These are phyloP conservation scores for Luehdorfia chinensis DNA, from an alignment of 1,140 invertebrate species.

Conservation along the genomic window DNA sequence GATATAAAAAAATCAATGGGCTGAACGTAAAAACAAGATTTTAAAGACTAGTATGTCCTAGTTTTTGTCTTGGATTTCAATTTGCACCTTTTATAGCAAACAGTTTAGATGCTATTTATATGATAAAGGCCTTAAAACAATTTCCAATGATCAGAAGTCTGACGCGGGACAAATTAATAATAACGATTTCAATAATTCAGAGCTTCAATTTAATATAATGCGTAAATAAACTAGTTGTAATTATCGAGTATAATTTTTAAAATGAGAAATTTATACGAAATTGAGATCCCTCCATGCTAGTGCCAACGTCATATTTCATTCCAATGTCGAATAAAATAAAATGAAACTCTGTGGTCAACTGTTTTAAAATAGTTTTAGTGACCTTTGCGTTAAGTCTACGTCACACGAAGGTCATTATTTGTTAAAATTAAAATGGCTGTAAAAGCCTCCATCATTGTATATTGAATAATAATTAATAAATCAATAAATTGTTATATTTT, in stretches of 20 bases:
- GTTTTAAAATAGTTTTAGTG: background rate
- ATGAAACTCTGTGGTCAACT: background rate
- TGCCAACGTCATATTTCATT: constrained; percentile 62
- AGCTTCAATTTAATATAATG: constrained; percentile 41
- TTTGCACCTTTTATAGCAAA: constrained; percentile 2
- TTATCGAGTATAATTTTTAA: constrained; percentile 24
- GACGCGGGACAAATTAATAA: constrained; percentile 11
- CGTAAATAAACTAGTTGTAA: constrained; percentile 24
- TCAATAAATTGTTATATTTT: background rate
- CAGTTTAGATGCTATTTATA: constrained; percentile 8
- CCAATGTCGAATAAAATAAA: constrained; percentile 33
- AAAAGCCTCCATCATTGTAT: background rate
- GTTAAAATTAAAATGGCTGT: background rate
- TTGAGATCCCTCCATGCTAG: constrained; percentile 60
- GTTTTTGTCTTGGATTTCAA: background rate
- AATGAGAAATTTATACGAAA: constrained; percentile 35
- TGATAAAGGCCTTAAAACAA: constrained; percentile 3
- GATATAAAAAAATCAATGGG: no score
- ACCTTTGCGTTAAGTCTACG: background rate
- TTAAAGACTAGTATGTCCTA: no score
- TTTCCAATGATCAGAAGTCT: constrained; percentile 8
- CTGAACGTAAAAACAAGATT: no score
- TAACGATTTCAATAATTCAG: constrained; percentile 30
- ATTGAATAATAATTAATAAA: background rate
- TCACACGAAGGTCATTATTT: background rate